Evolutionary conservation across 2,113 vertebrate species (phyloP).

Genomic region (human): DNA sequence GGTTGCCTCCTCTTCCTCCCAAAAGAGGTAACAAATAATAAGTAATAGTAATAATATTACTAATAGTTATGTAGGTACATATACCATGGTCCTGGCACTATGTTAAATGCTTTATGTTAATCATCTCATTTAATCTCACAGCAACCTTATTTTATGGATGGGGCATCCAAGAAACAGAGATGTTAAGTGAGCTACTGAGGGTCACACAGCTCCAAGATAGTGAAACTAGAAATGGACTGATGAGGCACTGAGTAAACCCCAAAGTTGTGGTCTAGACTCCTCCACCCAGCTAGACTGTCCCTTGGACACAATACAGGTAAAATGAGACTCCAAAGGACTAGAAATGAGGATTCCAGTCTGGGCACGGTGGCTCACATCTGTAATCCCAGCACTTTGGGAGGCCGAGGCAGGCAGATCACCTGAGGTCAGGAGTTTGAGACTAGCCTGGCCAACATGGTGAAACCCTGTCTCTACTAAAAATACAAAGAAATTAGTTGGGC

Average conservation of each 20-base stretch:
- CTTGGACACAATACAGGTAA: not conserved
- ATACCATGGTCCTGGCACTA: not conserved
- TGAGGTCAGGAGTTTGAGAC: too few species aligned
- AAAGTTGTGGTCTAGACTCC: not conserved
- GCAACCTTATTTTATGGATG: constrained; percentile 1
- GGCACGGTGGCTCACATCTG: too few species aligned
- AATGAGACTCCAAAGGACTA: not conserved
- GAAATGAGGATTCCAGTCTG: not conserved
- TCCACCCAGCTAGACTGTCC: not conserved
- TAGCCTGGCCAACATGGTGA: too few species aligned
- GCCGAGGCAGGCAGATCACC: too few species aligned
- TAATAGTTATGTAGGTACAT: not conserved
- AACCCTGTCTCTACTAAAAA: too few species aligned
- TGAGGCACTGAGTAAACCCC: not conserved
- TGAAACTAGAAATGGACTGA: not conserved
- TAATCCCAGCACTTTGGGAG: too few species aligned
- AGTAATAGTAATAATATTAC: not conserved
- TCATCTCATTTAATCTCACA: constrained; percentile 10
- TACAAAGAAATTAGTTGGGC: too few species aligned
- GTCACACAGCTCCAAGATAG: not conserved
- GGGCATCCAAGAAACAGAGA: constrained; percentile 7
- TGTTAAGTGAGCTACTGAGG: not conserved
- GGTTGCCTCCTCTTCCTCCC: not conserved
- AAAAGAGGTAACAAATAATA: not conserved
- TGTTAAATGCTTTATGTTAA: not conserved